Evolutionary conservation across 2,797 vertebrate species (phyloP).

Genomic region (Anabacerthia variegaticeps): DNA sequence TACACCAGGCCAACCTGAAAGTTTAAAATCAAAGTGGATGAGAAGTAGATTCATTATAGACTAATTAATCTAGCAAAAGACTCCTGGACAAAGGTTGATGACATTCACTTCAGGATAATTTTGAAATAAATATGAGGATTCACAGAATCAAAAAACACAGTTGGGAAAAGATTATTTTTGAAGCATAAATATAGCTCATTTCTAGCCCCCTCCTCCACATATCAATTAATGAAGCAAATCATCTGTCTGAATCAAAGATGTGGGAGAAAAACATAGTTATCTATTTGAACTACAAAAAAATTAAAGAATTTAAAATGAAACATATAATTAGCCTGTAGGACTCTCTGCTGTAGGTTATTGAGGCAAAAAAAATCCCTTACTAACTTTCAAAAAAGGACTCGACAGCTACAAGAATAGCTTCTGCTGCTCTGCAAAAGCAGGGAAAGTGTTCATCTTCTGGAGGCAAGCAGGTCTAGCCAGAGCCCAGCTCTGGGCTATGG

Average conservation of each 20-base stretch:
- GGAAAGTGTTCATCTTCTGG: neutral
- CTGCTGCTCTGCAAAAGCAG: neutral
- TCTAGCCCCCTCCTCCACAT: conserved; percentile 58
- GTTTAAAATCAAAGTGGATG: neutral
- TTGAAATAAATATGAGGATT: conserved; percentile 40
- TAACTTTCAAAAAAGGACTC: conserved; percentile 29
- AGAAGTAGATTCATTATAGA: conserved; percentile 20
- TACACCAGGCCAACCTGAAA: neutral
- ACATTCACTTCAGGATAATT: conserved; percentile 47
- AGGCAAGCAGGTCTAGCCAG: neutral
- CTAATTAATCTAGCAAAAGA: conserved; percentile 47
- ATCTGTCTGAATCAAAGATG: conserved; percentile 69
- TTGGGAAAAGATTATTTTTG: conserved; percentile 23
- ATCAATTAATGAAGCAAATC: conserved; percentile 64
- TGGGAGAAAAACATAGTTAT: conserved; percentile 66
- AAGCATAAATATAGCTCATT: conserved; percentile 53
- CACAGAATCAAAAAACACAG: neutral
- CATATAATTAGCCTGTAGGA: conserved; percentile 70
- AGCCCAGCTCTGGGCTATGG: neutral
- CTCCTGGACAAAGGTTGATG: conserved; percentile 51
- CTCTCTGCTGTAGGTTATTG: conserved; percentile 66
- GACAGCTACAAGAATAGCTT: conserved; percentile 21
- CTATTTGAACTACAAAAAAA: conserved; percentile 69
- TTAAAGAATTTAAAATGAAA: conserved; percentile 63
- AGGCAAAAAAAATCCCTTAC: conserved; percentile 3